phyloP scores from a whole-genome alignment of 2,797 vertebrate genomes.

The Eleutherodactylus coqui region DNA sequence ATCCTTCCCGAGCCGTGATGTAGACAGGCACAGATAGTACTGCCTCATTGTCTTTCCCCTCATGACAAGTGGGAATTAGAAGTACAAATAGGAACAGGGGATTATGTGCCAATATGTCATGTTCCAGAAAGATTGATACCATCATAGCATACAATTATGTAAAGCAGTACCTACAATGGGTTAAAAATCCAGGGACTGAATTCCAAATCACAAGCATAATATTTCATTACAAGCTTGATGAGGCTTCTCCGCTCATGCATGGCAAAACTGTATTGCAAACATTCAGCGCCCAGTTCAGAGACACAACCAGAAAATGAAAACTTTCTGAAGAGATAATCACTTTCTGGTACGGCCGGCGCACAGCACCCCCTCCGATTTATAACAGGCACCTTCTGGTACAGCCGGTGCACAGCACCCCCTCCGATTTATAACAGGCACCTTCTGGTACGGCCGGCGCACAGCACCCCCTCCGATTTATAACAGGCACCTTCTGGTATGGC shows the following conservation, averaged over 20 bases:
- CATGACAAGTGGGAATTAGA: not conserved
- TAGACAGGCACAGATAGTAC: not conserved
- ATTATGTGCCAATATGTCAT: not conserved
- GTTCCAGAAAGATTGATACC: not conserved
- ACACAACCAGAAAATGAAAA: not conserved
- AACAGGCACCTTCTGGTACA: not conserved
- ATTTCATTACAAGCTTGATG: constrained; percentile 39
- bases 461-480: not conserved
- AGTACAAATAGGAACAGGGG: not conserved
- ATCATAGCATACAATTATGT: not conserved
- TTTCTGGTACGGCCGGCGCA: not conserved
- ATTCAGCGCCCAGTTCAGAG: not conserved
- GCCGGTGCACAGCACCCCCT: not conserved
- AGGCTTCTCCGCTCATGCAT: constrained; percentile 18
- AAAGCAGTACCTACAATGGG: not conserved
- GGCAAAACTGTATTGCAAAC: constrained; percentile 12
- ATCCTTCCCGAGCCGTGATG: too few species aligned
- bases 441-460: not conserved
- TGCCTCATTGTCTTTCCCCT: not conserved
- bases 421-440: not conserved
- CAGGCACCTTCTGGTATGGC: not conserved
- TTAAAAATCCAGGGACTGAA: not conserved
- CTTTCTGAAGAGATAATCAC: not conserved
- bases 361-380: not conserved
- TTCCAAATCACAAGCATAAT: not conserved